A percentile compares a stretch with the other conserved stretches of the same genome.
phyloP scores from a whole-genome alignment of 2,113 vertebrate genomes.

The Malaclemys terrapin region DNA sequence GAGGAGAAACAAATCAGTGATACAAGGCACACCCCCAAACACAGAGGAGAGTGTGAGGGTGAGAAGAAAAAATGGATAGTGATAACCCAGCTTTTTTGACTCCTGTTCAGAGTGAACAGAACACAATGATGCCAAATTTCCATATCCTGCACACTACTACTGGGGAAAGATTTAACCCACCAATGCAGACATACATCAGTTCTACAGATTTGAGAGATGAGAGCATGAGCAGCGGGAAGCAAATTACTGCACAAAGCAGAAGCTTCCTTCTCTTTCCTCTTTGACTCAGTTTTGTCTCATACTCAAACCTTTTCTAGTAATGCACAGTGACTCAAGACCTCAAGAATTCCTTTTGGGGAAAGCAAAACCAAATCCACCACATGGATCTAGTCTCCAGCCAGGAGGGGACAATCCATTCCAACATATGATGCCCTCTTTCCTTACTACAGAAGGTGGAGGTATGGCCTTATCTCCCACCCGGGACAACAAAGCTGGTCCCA shows the following conservation, averaged over 20 bases:
- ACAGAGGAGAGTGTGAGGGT: neutral
- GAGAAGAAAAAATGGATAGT: slow-evolving; percentile 14
- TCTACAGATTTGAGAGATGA: neutral
- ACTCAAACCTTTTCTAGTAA: too few relatives aligned
- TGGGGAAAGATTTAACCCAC: neutral
- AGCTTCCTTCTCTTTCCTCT: neutral
- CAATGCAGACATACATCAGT: neutral
- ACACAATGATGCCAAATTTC: neutral
- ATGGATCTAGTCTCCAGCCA: neutral
- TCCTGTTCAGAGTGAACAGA: neutral
- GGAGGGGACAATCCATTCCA: neutral
- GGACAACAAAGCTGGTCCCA: neutral
- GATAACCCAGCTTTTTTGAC: neutral
- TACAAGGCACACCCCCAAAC: neutral
- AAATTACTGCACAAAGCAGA: neutral
- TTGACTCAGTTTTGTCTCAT: neutral
- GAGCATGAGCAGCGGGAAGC: neutral
- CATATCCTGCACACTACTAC: neutral
- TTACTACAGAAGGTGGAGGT: neutral
- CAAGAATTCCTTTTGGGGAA: neutral
- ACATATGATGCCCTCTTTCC: neutral
- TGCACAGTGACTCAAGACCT: neutral
- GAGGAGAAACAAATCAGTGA: slow-evolving; percentile 12
- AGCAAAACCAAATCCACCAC: neutral
- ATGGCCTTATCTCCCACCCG: neutral